Percentiles rank a stretch among this genome's conserved stretches.
phyloP scores from a whole-genome alignment of 2,888 invertebrate genomes.

The Calliphora vomitoria region DNA sequence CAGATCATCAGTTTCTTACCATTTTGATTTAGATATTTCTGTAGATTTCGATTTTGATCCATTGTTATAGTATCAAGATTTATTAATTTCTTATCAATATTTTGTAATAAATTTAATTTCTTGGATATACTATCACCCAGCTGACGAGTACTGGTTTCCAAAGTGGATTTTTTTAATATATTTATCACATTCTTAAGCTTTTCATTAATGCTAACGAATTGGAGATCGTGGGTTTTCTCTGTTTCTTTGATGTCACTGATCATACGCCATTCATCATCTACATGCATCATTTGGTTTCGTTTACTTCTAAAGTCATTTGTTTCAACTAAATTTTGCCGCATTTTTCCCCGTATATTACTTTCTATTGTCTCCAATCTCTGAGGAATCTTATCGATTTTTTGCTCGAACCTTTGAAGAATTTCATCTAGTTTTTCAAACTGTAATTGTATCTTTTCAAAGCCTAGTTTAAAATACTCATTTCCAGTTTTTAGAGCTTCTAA shows the following conservation, averaged over 20 bases:
- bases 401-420: not conserved
- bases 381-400: not conserved
- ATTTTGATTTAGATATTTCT: slow-evolving; percentile 17
- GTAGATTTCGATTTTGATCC: no score
- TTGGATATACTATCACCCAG: not conserved
- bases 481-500: slow-evolving; percentile 17
- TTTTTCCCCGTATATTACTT: not conserved
- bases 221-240: not conserved
- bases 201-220: no score
- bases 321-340: not conserved
- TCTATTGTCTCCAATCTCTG: not conserved
- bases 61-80: not conserved
- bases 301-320: not conserved
- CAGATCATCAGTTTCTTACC: not conserved
- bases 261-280: not conserved
- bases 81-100: slow-evolving; percentile 20
- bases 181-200: no score
- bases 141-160: not conserved
- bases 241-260: slow-evolving; percentile 18
- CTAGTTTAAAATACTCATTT: slow-evolving; percentile 1
- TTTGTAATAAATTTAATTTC: not conserved
- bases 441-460: not conserved
- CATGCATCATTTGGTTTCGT: not conserved
- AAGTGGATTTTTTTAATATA: not conserved
- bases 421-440: slow-evolving; percentile 1